Conservation (phyloP, 1,140 invertebrate genomes). For the Sweltsa coloradensis region DNA sequence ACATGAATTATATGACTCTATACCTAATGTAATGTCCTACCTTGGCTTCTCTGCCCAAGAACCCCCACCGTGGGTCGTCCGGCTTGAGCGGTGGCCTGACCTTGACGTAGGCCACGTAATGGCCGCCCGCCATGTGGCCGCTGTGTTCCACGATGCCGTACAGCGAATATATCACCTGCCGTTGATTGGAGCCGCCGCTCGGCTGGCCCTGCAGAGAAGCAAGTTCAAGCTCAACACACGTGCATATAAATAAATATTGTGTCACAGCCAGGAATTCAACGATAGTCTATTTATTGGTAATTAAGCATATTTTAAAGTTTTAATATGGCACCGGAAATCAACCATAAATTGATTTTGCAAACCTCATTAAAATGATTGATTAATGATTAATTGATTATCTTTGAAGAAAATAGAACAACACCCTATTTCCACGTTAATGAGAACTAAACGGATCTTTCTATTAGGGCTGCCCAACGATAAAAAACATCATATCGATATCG, state of each 20-base stretch:
- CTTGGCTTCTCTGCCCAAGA: constrained; percentile 41
- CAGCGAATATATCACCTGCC: constrained; percentile 69
- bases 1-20: too few species aligned
- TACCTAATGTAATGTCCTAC: too few species aligned
- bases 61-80: constrained; percentile 51
- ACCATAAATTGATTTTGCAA: neutral
- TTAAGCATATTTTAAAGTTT: neutral
- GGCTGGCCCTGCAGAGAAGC: constrained; percentile 36
- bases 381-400: too few species aligned
- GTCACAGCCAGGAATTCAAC: neutral
- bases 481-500: too few species aligned
- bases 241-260: constrained; percentile 3
- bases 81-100: constrained; percentile 39
- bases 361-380: too few species aligned
- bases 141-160: constrained; percentile 93
- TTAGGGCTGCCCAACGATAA: too few species aligned
- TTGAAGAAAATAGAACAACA: too few species aligned
- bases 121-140: constrained; percentile 79
- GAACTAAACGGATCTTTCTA: too few species aligned
- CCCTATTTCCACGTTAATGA: too few species aligned
- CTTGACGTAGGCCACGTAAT: constrained; percentile 93
- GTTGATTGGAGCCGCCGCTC: constrained; percentile 46
- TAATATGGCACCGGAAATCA: neutral
- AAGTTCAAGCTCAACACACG: too few species aligned
- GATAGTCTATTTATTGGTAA: neutral